Base-by-base conservation (phyloP, 2,888 invertebrate species). In the Troides aeacus region DNA sequence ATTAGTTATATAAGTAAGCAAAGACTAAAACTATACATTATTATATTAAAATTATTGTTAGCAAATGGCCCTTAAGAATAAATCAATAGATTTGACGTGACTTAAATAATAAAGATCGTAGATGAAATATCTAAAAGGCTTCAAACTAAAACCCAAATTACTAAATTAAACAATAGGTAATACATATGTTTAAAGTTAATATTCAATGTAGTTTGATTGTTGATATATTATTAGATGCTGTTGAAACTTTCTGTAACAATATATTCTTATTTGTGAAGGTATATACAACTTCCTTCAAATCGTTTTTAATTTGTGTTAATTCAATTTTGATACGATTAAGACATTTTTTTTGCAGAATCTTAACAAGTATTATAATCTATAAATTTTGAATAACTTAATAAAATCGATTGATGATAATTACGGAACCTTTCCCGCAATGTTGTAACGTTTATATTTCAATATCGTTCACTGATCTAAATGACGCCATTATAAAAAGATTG, bases 391-490 rank as follows among this genome's bases (percentile, higher is more conserved):
- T 53, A 53, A 53, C 18, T n/a, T 53, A 53, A 53, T 53, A 18
- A 53, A 53, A 53, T 53, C 53, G 8, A 53, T 53, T 53, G 6
- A 6, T 53, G 5, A n/a, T 53, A 18, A 53, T 53, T 53, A 46
- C n/a, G 8, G n/a, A 53, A 53, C 53, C 18, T 5, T 53, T 53
- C 5, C 53, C 53, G n/a, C 53, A 53, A 53, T 5, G 53, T 53
- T 7, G n/a, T 53, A 53, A n/a, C 53, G 6, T 53, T 53, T 53
- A 53, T 53, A n/a, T 3, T 53, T 53, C n/a, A 53, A 53, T 53
- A 53, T 53, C 53, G n/a, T 53, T 53, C 53, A n/a, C 53, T 53
- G 53, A 53, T 53, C 53, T 53, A 53, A n/a, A 53, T 53, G 53
- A 53, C 18, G 53, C 53, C 53, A 53, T 53, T 53, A 53, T 53